A percentile compares a stretch with the other conserved stretches of the same genome.
Evolutionary conservation across 2,113 vertebrate species (phyloP).

Genomic region (Nettapus auritus): DNA sequence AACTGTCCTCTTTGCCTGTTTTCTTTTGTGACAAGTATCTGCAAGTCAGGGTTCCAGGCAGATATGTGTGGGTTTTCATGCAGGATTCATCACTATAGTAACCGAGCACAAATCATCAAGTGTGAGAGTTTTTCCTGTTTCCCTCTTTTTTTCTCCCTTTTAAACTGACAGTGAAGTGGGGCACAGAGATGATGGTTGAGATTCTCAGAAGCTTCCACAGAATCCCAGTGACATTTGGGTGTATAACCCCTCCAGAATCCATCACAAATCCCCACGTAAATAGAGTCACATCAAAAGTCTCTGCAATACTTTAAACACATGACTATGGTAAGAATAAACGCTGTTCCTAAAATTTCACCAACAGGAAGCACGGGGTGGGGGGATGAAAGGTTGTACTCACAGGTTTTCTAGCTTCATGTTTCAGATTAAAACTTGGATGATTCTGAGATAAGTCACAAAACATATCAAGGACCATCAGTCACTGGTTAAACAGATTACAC

Average conservation of each 20-base stretch:
- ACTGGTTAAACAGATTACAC: not conserved
- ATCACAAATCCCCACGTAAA: not conserved
- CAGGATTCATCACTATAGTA: slow-evolving; percentile 59
- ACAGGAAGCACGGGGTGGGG: not conserved
- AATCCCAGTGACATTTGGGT: not conserved
- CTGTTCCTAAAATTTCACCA: not conserved
- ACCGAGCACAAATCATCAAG: slow-evolving; percentile 40
- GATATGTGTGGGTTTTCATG: slow-evolving; percentile 36
- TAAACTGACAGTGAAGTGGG: not conserved
- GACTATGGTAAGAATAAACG: not conserved
- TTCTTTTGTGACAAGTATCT: slow-evolving; percentile 22
- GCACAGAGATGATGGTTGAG: not conserved
- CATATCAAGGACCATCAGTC: not conserved
- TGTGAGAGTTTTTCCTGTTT: not conserved
- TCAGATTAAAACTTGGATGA: not conserved
- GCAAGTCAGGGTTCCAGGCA: slow-evolving; percentile 24
- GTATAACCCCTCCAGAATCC: not conserved
- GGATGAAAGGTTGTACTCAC: rapidly evolving
- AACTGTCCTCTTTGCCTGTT: not conserved
- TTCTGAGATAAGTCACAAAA: not conserved
- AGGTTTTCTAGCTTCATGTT: not conserved
- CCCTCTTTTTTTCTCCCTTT: not conserved
- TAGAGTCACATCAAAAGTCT: not conserved
- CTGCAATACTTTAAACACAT: not conserved
- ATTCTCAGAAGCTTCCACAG: not conserved